A percentile compares a stretch with the other conserved stretches of the same genome.
These are phyloP conservation scores for Lophura swinhoii DNA, from an alignment of 2,797 vertebrate species.

Conservation along the genomic window DNA sequence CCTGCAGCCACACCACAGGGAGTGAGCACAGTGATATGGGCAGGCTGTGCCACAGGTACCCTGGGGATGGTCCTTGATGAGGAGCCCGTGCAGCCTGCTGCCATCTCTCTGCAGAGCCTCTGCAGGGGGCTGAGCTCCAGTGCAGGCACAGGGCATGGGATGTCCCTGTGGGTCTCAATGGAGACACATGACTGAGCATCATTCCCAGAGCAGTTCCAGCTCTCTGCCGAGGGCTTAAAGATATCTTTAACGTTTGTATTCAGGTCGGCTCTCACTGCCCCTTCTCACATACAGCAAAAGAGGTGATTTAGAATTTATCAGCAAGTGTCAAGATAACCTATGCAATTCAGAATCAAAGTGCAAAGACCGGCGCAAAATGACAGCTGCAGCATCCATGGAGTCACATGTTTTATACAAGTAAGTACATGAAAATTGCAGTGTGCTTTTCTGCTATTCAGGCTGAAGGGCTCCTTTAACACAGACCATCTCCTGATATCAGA, in stretches of 20 bases:
- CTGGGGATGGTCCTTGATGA: accelerated
- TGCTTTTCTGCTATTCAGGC: slow-evolving; percentile 69
- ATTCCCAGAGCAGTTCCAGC: neutral
- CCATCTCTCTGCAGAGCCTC: neutral
- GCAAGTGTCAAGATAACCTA: slow-evolving; percentile 70
- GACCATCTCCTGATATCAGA: slow-evolving; percentile 45
- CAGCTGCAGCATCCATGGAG: slow-evolving; percentile 42
- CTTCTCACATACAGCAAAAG: slow-evolving; percentile 20
- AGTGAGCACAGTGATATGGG: accelerated
- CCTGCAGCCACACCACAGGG: too few relatives aligned
- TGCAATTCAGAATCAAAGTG: slow-evolving; percentile 62
- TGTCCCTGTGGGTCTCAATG: accelerated
- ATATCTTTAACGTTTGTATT: slow-evolving; percentile 46
- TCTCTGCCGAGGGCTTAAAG: neutral
- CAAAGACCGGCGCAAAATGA: slow-evolving; percentile 41
- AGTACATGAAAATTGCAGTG: slow-evolving; percentile 75
- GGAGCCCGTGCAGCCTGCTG: accelerated
- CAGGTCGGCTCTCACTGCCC: slow-evolving; percentile 28
- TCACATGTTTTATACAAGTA: slow-evolving; percentile 56
- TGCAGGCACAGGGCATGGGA: neutral
- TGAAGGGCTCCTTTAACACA: slow-evolving; percentile 64
- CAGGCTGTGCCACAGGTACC: neutral
- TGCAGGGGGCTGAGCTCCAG: neutral
- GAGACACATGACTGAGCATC: accelerated
- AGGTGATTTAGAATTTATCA: slow-evolving; percentile 68